Evolutionary conservation across 92 coral and sea anemone species (phyloP).

Genomic region (Ricordea florida): DNA sequence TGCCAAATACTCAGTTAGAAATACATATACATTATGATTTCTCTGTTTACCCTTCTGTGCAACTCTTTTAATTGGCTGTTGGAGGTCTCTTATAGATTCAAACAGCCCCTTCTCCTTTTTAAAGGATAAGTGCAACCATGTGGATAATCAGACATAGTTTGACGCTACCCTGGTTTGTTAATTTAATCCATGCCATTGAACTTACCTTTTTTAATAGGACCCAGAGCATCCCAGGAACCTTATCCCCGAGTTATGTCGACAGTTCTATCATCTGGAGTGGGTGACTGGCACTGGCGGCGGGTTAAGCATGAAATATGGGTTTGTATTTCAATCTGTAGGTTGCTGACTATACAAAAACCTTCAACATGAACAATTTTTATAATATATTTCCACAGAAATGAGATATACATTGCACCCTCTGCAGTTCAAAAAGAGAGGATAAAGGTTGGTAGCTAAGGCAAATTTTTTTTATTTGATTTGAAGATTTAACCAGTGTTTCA

Average conservation of each 20-base stretch:
- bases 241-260: slow-evolving; percentile 80
- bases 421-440: slow-evolving; percentile 92
- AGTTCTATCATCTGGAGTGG: slow-evolving; percentile 89
- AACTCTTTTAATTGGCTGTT: no score
- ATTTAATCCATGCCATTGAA: background rate
- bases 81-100: no score
- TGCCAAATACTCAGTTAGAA: no score
- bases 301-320: slow-evolving; percentile 76
- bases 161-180: background rate
- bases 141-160: background rate
- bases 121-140: no score
- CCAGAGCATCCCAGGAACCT: slow-evolving; percentile 82
- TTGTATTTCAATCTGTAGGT: background rate
- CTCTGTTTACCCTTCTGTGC: no score
- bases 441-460: slow-evolving; percentile 37
- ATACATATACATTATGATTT: no score
- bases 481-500: no score
- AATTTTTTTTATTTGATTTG: background rate
- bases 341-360: no score
- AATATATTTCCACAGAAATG: slow-evolving; percentile 51
- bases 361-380: no score
- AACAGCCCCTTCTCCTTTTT: no score
- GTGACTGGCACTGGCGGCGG: slow-evolving; percentile 95
- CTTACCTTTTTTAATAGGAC: background rate
- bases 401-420: slow-evolving; percentile 89